Base-by-base conservation (phyloP, 2,797 vertebrate genomes). In the Chaenodraco wilsoni region DNA sequence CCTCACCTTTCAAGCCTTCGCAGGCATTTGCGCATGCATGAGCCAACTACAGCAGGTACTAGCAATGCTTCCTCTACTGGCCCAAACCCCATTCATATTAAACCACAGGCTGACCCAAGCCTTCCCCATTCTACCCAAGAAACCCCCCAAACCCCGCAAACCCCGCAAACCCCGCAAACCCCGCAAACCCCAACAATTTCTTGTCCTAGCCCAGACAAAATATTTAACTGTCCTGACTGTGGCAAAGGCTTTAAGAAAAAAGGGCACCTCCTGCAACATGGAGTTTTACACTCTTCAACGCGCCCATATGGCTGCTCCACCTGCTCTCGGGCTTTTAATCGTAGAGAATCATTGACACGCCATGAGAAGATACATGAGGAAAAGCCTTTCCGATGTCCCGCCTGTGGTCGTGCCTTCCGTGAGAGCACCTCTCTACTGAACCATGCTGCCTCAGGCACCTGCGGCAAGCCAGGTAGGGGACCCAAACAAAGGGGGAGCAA, bases 291-390 rank as follows among this genome's bases (percentile, higher is more conserved):
- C 89, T 97, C 96, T 0, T 95, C 96, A 4, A 96, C 96, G 70
- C 92, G 97, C 70, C 97, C 97, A 1, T 98, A 97, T 46, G 96
- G 96, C 83, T 98, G 97, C 86, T 94, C 94, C 62, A 95, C 96
- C 74, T 98, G 97, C 41, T 96, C 96, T 76, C 96, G 96, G 80
- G 95, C 96, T 79, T 98, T 98, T 93, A 98, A 98, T 92, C 97
- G 97, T 74, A 96, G 96, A 74, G 97, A 97, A 90, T 98, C 97
- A 86, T 95, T 98, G 87, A 97, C 97, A 79, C 95, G 97, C 49
- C 97, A 98, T 76, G 96, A 97, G 68, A 97, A 97, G 87, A 97
- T 97, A 91, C 97, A 98, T 87, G 96, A 96, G 78, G 97, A 98
- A 76, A 95, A 94, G 85, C 96, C 97, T 0, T 98, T 96, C 49